phyloP scores from a whole-genome alignment of 1,140 invertebrate species.

The Subanguina moxae region DNA sequence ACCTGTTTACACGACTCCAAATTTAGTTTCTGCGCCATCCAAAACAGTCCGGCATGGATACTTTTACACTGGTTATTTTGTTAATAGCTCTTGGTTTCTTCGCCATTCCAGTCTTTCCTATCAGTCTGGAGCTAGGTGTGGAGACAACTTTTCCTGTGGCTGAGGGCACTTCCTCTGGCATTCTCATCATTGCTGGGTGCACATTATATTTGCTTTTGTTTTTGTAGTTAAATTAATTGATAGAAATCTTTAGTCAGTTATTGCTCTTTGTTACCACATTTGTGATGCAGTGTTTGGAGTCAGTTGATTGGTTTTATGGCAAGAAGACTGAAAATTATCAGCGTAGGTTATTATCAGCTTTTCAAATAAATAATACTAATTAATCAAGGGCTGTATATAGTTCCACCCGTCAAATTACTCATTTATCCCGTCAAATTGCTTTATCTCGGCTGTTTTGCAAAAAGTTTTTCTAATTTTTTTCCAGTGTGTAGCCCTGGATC shows the following conservation, averaged over 20 bases:
- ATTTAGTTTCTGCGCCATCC: slow-evolving; percentile 41
- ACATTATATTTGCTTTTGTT: slow-evolving; percentile 10
- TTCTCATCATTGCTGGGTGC: slow-evolving; percentile 47
- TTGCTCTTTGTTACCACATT: slow-evolving; percentile 41
- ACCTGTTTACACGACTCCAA: background rate
- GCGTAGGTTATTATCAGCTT: slow-evolving; percentile 15
- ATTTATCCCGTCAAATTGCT: no score
- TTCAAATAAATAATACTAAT: background rate
- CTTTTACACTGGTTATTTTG: slow-evolving; percentile 24
- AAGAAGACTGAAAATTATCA: slow-evolving; percentile 34
- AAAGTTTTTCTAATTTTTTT: no score
- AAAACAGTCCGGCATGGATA: slow-evolving; percentile 13
- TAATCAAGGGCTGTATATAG: no score
- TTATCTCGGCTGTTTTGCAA: no score
- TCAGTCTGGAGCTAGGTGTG: slow-evolving; percentile 44
- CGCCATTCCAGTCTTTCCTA: slow-evolving; percentile 47
- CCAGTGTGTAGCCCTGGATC: no score
- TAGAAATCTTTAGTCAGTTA: slow-evolving; percentile 28
- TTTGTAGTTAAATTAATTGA: slow-evolving; percentile 15
- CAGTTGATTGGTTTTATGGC: slow-evolving; percentile 32
- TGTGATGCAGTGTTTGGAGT: slow-evolving; percentile 38
- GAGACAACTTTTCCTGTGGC: slow-evolving; percentile 49
- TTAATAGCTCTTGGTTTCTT: slow-evolving; percentile 41
- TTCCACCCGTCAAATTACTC: no score
- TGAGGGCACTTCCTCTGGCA: slow-evolving; percentile 45